A percentile compares a stretch with the other conserved stretches of the same genome.
Evolutionary conservation across 2,888 invertebrate genomes (phyloP).

Genomic region (Ophion ellenae): DNA sequence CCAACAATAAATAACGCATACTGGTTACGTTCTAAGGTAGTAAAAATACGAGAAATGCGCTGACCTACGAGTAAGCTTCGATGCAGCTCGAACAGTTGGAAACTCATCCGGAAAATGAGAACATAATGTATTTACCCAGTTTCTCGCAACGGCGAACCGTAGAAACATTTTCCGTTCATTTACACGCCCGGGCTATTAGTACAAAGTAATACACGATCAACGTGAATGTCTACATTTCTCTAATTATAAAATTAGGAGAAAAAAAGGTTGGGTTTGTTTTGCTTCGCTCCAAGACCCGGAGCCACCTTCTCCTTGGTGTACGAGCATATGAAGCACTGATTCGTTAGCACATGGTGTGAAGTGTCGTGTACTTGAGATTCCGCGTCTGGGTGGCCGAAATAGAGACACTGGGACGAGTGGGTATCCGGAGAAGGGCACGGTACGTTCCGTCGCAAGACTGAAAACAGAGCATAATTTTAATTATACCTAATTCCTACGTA

Average conservation of each 20-base stretch:
- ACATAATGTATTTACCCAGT: slow-evolving; percentile 27
- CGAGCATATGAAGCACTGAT: slow-evolving; percentile 45
- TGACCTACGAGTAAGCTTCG: slow-evolving; percentile 15
- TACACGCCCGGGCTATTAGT: neutral
- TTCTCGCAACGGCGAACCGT: neutral
- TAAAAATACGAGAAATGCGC: slow-evolving; percentile 2
- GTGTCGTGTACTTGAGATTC: slow-evolving; percentile 37
- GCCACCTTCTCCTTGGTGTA: slow-evolving; percentile 26
- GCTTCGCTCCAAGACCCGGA: neutral
- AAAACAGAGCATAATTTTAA: slow-evolving; percentile 15
- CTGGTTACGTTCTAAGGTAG: neutral
- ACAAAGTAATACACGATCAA: slow-evolving; percentile 16
- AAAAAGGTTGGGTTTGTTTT: slow-evolving; percentile 27
- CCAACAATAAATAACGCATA: neutral
- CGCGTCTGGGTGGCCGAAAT: neutral
- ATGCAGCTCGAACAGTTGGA: slow-evolving; percentile 5
- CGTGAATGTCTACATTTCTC: slow-evolving; percentile 29
- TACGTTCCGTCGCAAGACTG: neutral
- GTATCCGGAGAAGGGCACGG: neutral
- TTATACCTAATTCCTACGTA: neutral
- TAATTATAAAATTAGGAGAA: slow-evolving; percentile 44
- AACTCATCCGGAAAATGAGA: slow-evolving; percentile 30
- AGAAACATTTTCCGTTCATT: slow-evolving; percentile 31
- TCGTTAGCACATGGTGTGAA: slow-evolving; percentile 55
- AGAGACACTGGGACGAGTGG: neutral